phyloP scores from a whole-genome alignment of 2,113 vertebrate genomes.

The Lanius ludovicianus region DNA sequence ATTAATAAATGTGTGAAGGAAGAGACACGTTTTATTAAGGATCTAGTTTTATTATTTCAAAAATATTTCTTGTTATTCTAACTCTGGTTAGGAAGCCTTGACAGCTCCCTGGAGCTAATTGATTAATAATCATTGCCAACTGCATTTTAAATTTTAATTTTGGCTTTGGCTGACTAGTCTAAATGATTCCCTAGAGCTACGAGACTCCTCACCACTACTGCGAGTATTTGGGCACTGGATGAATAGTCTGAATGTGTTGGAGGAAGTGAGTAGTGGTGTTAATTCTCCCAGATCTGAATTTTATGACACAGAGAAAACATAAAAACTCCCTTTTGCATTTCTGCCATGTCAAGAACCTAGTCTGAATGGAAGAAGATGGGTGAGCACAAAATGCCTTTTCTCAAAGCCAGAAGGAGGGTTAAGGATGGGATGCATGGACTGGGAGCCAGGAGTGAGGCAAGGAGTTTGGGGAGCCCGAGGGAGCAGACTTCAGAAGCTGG shows the following conservation, averaged over 20 bases:
- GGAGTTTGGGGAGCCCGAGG: background rate
- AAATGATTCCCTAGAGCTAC: conserved; percentile 14
- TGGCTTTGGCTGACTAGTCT: conserved; percentile 17
- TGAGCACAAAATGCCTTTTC: background rate
- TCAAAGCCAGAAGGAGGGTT: background rate
- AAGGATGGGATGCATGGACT: background rate
- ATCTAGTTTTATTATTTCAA: conserved; percentile 38
- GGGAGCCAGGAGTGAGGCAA: background rate
- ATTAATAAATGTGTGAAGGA: conserved; percentile 21
- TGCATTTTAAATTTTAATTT: conserved; percentile 55
- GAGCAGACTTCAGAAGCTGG: background rate
- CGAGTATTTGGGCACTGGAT: background rate
- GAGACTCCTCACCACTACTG: background rate
- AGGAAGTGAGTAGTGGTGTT: background rate
- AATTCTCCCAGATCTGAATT: background rate
- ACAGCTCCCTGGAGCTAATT: conserved; percentile 46
- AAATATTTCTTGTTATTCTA: conserved; percentile 52
- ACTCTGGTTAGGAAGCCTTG: conserved; percentile 18
- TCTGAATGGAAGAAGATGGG: background rate
- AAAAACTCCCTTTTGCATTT: background rate
- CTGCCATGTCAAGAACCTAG: background rate
- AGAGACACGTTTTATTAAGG: conserved; percentile 28
- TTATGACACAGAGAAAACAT: conserved; percentile 9
- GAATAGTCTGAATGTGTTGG: background rate
- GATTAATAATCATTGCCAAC: conserved; percentile 57